phyloP scores from a whole-genome alignment of 2,797 vertebrate genomes.

The Diplodus puntazzo region DNA sequence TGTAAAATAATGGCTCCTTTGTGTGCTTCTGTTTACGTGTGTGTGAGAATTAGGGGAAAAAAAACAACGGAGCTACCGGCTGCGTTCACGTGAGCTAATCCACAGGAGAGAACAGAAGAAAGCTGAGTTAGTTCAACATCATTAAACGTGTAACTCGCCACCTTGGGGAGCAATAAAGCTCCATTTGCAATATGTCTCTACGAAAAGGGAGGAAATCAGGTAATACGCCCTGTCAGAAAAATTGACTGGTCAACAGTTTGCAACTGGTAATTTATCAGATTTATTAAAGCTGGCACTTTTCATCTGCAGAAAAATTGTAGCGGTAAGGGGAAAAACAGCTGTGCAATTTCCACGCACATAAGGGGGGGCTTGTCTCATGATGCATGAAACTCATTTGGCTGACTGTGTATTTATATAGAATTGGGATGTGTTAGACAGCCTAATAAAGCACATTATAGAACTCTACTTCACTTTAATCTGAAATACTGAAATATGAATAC shows the following conservation, averaged over 20 bases:
- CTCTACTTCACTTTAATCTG: slow-evolving; percentile 19
- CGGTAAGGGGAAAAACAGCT: slow-evolving; percentile 72
- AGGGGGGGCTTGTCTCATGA: slow-evolving; percentile 54
- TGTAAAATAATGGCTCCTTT: slow-evolving; percentile 7
- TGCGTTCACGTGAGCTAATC: slow-evolving; percentile 5
- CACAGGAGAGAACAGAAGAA: slow-evolving; percentile 16
- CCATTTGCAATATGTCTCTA: slow-evolving; percentile 47
- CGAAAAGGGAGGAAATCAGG: slow-evolving; percentile 47
- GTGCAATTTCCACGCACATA: slow-evolving; percentile 59
- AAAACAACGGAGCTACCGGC: neutral
- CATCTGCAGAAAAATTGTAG: slow-evolving; percentile 58
- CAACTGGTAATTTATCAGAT: slow-evolving; percentile 74
- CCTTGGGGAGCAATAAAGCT: slow-evolving; percentile 56
- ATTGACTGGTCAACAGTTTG: slow-evolving; percentile 74
- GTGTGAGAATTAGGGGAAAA: neutral
- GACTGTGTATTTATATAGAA: slow-evolving; percentile 57
- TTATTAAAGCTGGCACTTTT: slow-evolving; percentile 71
- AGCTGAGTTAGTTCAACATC: slow-evolving; percentile 56
- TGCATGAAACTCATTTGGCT: slow-evolving; percentile 70
- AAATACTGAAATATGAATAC: slow-evolving; percentile 21
- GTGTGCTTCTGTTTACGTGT: neutral
- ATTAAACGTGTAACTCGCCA: slow-evolving; percentile 55
- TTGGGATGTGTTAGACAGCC: slow-evolving; percentile 22
- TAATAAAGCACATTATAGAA: slow-evolving; percentile 42
- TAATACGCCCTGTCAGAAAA: slow-evolving; percentile 55